Percentiles rank a stretch among this genome's conserved stretches.
These are phyloP conservation scores for Rissa tridactyla DNA, from an alignment of 2,113 vertebrate species.

Conservation along the genomic window DNA sequence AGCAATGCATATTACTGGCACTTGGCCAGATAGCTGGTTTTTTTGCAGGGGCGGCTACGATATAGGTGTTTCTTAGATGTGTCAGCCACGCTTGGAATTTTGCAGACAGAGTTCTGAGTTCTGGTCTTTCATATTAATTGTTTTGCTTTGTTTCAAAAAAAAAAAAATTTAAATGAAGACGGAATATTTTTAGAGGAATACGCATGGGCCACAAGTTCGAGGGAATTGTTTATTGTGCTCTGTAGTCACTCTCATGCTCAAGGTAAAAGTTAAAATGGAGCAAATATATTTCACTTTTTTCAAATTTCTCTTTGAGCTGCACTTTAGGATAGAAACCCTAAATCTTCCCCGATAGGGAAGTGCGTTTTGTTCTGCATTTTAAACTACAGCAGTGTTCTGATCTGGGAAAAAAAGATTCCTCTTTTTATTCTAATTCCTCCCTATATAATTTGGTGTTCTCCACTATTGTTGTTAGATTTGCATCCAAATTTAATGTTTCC, in stretches of 20 bases:
- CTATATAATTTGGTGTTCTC: background rate
- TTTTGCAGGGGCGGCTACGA: background rate
- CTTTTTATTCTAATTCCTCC: background rate
- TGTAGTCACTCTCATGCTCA: background rate
- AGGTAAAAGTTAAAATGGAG: conserved; percentile 3
- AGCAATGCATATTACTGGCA: background rate
- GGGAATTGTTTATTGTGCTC: background rate
- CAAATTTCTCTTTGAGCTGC: background rate
- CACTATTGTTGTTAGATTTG: background rate
- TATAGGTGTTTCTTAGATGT: background rate
- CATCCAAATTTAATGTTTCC: background rate
- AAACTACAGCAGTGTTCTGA: background rate
- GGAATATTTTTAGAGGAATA: background rate
- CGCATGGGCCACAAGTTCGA: background rate
- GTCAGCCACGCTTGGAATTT: background rate
- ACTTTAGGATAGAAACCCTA: background rate
- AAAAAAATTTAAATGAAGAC: background rate
- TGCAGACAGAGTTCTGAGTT: background rate
- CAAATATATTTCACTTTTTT: background rate
- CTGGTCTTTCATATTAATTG: background rate
- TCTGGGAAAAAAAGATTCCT: background rate
- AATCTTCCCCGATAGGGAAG: background rate
- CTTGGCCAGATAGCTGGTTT: background rate
- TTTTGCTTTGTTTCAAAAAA: background rate
- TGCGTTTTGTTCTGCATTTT: background rate